Base-by-base conservation (phyloP, 2,113 vertebrate species). In the Hepsetus odoe region DNA sequence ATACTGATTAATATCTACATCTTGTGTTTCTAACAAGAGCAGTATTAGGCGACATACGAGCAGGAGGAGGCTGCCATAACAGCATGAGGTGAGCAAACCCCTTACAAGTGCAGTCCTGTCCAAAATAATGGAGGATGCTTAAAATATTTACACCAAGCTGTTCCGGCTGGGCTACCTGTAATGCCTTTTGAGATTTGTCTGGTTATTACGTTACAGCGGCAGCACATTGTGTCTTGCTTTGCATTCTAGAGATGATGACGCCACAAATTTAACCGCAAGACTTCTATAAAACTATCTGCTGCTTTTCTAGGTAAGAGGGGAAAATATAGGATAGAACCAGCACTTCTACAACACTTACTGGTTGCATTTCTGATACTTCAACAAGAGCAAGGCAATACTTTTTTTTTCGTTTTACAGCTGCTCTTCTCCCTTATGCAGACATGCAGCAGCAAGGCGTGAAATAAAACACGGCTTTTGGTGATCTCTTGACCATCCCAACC, bases 1-100 rank as follows among this genome's bases (percentile, higher is more conserved):
- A n/a, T n/a, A n/a, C 93, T 97, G 95, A 97, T 98, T 96, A 98
- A 94, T 95, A 95, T 95, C 94, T 95, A 93, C 90, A 92, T 97
- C 92, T 96, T 95, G 97, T 96, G 95, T 94, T 95, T 95, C 95
- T 95, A 96, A 95, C 95, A 96, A 94, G 91, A 95, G 95, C 94
- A 95, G 92, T 91, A 92, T 93, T 94, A 94, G 85, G 89, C 91
- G 90, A 93, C 92, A 95, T 93, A 91, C 94, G 91, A 92, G 87
- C 87, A 83, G 87, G 91, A 86, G 84, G 89, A 87, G 91, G 87
- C 92, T 94, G 94, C 93, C 94, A 93, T 79, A 91, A 91, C 82
- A 92, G 88, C 91, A 90, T 82, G 87, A 88, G 46, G 44, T 73
- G 14, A 74, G 67, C 66, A 81, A 81, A 71, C 55, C 42, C 86